Evolutionary conservation across 2,888 invertebrate genomes (phyloP), one percentile per base, ranked within the genome.

Genomic region (Antheraea yamamai): DNA sequence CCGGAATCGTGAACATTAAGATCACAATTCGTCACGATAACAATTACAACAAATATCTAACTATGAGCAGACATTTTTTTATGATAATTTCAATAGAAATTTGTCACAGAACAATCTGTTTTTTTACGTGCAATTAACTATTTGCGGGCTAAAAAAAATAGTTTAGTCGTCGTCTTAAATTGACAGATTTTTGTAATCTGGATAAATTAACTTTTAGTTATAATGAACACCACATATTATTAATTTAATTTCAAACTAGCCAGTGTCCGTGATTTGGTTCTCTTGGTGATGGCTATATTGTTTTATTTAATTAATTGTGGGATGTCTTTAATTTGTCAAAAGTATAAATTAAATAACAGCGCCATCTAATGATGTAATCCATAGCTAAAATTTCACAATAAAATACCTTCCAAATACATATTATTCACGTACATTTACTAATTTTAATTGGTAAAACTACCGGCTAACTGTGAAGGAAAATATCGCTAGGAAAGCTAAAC

Each of bases 71-170:
- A 20, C 10, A 70, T 8, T 70, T 70, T 66, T 39, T 39, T 39
- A n/a, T 20, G 39, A 70, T 70, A 70, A 39, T 39, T n/a, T 39
- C 70, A 70, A 70, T 70, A 70, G 26, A 66, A 66, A 39, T 70
- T 70, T 20, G 39, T 39, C 20, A 70, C 70, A n/a, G 39, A 39
- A n/a, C n/a, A 20, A 7, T 30, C 39, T 20, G 39, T 70, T 70
- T 70, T 70, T 70, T 39, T 70, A 39, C n/a, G 6, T 70, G 12
- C 39, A 68, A 68, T 68, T 68, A 35, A 68, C 68, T 68, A 35
- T 14, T 30, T 23, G 23, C 61, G 12, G n/a, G 23, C 12, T n/a
- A 61, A 61, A 61, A 23, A 23, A 61, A 61, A 16, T 16, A 30
- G 26, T 66, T 12, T 26, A 66, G 26, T 16, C 26, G 6, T 30